Base-by-base conservation (phyloP, 2,888 invertebrate genomes). In the Globia sparganii region DNA sequence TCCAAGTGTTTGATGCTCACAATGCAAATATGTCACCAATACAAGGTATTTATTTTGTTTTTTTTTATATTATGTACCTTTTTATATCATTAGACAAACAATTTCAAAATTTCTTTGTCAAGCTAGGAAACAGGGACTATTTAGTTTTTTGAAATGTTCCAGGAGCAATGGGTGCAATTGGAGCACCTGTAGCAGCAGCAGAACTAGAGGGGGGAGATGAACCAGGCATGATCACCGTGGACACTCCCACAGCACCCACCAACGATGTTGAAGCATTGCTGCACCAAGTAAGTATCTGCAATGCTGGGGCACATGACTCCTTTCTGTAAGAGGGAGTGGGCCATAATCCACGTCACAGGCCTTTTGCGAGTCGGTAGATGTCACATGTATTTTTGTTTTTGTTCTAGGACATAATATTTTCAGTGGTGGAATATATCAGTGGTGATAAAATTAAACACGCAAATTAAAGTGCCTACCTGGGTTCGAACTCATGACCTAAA, bases 131-230 rank as follows among this genome's bases (percentile, higher is more conserved):
- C 0, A 11, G 40, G 43, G 13, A 53, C 4, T 31, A 53, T 40
- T 43, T 4, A 25, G 43, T 31, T 34, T 59, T 15, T 0, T 21
- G n/a, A 28, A 58, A 70, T 82, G 9, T 56, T 84, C 46, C 64
- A 94, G 93, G 93, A 49, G 94, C 93, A 34, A 89, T 91, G 79
- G 96, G 96, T n/a, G 96, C 95, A n/a, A 91, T 95, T 46, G 94
- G 93, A 18, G 94, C 91, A 0, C 96, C 96, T 0, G 97, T 97
- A 65, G 97, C 98, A 9, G 98, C 97, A 0, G 98, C 98, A 0
- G 98, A 98, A 93, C 97, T 98, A n/a, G 98, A 98, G 92, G 98
- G 98, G 0, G 98, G 98, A 1, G 98, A 98, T 87, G 98, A 98
- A 90, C 97, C 98, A 1, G 98, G 98, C 90, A 97, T 98, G 13